phyloP scores from a whole-genome alignment of 2,888 invertebrate species.

The Margaritifera margaritifera region DNA sequence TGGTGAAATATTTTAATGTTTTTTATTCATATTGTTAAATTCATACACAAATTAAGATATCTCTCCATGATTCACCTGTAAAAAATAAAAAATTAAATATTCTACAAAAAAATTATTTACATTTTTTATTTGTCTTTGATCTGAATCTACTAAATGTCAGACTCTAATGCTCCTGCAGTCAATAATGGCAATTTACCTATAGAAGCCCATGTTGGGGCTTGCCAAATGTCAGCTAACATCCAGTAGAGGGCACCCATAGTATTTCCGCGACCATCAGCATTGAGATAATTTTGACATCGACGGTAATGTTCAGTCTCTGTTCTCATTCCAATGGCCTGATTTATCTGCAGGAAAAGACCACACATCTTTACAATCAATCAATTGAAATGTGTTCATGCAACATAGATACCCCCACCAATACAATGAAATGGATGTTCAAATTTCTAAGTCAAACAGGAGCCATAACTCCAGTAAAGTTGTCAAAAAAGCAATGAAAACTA shows the following conservation, averaged over 20 bases:
- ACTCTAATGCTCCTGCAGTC: background rate
- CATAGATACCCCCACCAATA: background rate
- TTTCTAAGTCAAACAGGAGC: no score
- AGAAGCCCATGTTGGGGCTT: constrained; percentile 90
- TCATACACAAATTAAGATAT: no score
- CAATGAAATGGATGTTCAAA: no score
- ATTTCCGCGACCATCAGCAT: constrained; percentile 76
- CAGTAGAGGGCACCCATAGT: constrained; percentile 99
- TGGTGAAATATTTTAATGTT: no score
- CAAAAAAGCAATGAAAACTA: no score
- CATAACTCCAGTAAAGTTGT: no score
- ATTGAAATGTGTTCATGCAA: background rate
- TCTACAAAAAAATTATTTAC: no score
- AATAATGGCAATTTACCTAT: constrained; percentile 52
- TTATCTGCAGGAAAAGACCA: constrained; percentile 70
- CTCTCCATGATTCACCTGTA: no score
- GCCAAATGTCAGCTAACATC: constrained; percentile 99
- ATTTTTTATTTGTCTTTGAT: no score
- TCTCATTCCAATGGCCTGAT: constrained; percentile 91
- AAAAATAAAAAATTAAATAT: no score
- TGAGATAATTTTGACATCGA: constrained; percentile 60
- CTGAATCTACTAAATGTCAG: no score
- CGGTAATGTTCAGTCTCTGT: constrained; percentile 82
- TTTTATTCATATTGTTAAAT: no score
- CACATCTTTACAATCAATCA: background rate